phyloP scores from a whole-genome alignment of 2,888 invertebrate species.

The Epinotia nisella region DNA sequence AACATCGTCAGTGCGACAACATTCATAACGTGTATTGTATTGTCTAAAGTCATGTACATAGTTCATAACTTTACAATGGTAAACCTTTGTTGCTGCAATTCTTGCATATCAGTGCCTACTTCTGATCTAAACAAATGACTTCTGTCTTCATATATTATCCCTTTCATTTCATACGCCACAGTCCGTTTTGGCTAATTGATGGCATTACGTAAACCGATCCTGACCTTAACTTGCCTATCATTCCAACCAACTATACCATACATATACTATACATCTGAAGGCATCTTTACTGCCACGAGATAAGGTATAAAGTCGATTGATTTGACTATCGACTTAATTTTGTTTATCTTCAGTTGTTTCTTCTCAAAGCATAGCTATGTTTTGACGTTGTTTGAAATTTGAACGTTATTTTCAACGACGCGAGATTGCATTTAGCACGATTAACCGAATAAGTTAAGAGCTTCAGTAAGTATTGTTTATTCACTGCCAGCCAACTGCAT shows the following conservation, averaged over 20 bases:
- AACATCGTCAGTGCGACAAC: too few relatives aligned
- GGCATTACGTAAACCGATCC: constrained; percentile 56
- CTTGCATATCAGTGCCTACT: background rate
- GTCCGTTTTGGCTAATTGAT: constrained; percentile 61
- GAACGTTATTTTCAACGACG: constrained; percentile 32
- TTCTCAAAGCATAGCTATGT: background rate
- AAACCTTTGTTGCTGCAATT: too few relatives aligned
- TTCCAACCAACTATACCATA: background rate
- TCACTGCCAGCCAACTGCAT: background rate
- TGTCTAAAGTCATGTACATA: too few relatives aligned
- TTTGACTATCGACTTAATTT: background rate
- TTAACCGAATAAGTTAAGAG: background rate
- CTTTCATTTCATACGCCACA: constrained; percentile 53
- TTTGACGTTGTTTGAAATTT: background rate
- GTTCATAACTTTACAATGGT: too few relatives aligned
- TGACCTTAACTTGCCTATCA: constrained; percentile 59
- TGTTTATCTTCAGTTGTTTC: background rate
- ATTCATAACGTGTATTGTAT: too few relatives aligned
- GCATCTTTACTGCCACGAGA: background rate
- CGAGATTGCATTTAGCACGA: constrained; percentile 46
- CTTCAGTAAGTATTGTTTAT: constrained; percentile 3
- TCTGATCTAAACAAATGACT: constrained; percentile 12
- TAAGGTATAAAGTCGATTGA: constrained; percentile 16
- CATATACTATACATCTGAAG: background rate
- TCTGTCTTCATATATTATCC: constrained; percentile 44